A percentile compares a stretch with the other conserved stretches of the same genome.
phyloP scores from a whole-genome alignment of 2,888 invertebrate species.

The Drosophila paramelanica region DNA sequence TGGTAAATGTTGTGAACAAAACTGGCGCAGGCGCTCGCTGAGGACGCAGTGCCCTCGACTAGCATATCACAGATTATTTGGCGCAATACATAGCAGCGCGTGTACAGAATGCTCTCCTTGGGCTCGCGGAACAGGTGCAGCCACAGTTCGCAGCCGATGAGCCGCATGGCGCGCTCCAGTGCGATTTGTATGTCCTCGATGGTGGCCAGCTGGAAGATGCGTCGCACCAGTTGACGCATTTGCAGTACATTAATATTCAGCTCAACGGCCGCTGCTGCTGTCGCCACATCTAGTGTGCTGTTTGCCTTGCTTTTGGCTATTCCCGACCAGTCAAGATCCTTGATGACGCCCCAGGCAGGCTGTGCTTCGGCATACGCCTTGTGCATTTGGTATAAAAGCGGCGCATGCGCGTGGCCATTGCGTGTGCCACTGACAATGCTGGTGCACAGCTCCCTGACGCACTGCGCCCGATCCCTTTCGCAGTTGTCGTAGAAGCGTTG shows the following conservation, averaged over 20 bases:
- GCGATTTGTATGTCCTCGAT: constrained; percentile 46
- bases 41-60: constrained; percentile 9
- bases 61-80: constrained; percentile 67
- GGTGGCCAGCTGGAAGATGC: constrained; percentile 53
- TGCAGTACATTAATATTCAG: constrained; percentile 39
- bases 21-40: constrained; percentile 15
- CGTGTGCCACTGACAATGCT: constrained; percentile 44
- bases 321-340: constrained; percentile 55
- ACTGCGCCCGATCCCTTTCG: constrained; percentile 25
- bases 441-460: constrained; percentile 45
- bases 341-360: constrained; percentile 49
- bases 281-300: constrained; percentile 15
- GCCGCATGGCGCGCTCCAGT: constrained; percentile 44
- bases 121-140: constrained; percentile 57
- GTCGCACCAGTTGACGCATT: constrained; percentile 59
- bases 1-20: constrained; percentile 59
- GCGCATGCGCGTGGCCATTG: constrained; percentile 51
- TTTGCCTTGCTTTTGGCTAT: constrained; percentile 9
- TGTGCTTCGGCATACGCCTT: constrained; percentile 54
- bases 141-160: constrained; percentile 51
- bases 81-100: constrained; percentile 57
- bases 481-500: constrained; percentile 29
- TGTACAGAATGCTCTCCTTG: constrained; percentile 48
- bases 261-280: constrained; percentile 13
- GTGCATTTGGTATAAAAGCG: constrained; percentile 54